Conservation (phyloP, 2,113 vertebrate genomes). For the Onychostoma macrolepis region DNA sequence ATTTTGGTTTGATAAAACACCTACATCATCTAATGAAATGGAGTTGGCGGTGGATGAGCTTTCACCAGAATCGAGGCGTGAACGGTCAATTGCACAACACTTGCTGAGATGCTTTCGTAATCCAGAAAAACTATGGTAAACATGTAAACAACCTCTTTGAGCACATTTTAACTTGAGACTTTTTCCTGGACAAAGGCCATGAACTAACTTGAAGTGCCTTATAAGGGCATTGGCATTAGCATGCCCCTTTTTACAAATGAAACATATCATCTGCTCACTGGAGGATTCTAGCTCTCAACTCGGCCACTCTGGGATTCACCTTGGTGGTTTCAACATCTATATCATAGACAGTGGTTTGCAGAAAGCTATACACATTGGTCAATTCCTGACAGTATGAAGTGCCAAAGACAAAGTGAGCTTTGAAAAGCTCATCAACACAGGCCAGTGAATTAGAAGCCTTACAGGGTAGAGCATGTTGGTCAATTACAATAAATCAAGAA, state of each 20-base stretch:
- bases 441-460: constrained; percentile 16
- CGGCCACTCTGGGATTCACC: constrained; percentile 28
- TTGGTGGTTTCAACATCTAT: constrained; percentile 44
- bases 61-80: background rate
- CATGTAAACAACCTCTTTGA: constrained; percentile 23
- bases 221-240: constrained; percentile 31
- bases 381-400: constrained; percentile 13
- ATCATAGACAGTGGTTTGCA: constrained; percentile 41
- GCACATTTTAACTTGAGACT: constrained; percentile 37
- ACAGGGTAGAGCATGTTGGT: constrained; percentile 43
- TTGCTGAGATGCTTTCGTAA: constrained; percentile 38
- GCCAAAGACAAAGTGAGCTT: constrained; percentile 50
- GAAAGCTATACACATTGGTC: constrained; percentile 39
- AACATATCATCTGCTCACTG: constrained; percentile 30
- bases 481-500: constrained; percentile 28
- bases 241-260: constrained; percentile 26
- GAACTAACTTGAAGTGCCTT: constrained; percentile 31
- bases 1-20: constrained; percentile 8
- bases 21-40: constrained; percentile 17
- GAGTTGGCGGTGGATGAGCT: constrained; percentile 4
- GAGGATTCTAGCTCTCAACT: constrained; percentile 34
- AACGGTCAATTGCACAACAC: constrained; percentile 15
- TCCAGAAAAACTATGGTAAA: constrained; percentile 47
- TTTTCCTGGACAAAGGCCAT: constrained; percentile 48
- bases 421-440: constrained; percentile 47